Evolutionary conservation across 2,113 vertebrate species (phyloP).

Genomic region (Hystrix cristata): DNA sequence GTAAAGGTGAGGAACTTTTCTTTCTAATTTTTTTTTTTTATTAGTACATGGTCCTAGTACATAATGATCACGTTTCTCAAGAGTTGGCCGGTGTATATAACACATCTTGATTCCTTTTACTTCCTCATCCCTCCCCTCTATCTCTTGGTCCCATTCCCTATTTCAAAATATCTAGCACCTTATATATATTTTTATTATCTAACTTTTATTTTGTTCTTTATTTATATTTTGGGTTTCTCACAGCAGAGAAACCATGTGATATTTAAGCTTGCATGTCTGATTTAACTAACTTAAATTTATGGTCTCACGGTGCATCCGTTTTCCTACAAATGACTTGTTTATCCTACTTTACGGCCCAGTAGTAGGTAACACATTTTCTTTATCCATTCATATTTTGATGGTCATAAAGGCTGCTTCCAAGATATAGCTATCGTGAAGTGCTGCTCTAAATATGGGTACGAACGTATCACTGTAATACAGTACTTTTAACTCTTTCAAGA

Average conservation of each 20-base stretch:
- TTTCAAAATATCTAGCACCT: background rate
- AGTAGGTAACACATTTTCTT: background rate
- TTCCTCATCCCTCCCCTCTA: background rate
- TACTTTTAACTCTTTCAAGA: background rate
- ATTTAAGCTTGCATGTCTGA: background rate
- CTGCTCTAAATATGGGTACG: background rate
- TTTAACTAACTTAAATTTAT: background rate
- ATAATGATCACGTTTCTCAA: background rate
- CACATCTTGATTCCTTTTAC: background rate
- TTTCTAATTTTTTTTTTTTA: background rate
- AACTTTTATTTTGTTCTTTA: background rate
- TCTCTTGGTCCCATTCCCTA: background rate
- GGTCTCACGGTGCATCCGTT: background rate
- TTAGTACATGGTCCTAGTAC: background rate
- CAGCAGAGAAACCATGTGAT: background rate
- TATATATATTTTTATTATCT: background rate
- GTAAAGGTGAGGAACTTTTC: background rate
- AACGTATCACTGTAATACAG: background rate
- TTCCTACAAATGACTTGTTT: background rate
- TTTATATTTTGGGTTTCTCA: background rate
- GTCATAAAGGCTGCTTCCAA: background rate
- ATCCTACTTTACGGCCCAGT: background rate
- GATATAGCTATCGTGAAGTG: background rate
- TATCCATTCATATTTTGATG: background rate
- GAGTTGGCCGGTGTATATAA: background rate